Evolutionary conservation across 2,888 invertebrate species (phyloP).

Genomic region (Dryococelus australis): DNA sequence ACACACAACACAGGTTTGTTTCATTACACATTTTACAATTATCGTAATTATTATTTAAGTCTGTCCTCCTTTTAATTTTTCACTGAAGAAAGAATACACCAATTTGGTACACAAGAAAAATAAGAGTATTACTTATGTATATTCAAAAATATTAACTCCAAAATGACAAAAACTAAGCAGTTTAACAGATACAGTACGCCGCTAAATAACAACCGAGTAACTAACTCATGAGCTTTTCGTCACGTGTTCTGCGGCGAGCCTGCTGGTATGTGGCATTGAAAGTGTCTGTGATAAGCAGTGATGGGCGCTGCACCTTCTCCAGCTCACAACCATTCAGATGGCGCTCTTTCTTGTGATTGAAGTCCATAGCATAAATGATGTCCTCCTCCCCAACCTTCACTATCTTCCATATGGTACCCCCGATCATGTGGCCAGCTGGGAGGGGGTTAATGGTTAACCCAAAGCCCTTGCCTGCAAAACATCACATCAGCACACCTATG

Average conservation of each 20-base stretch:
- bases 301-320: constrained; percentile 89
- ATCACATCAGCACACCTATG: no score
- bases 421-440: constrained; percentile 97
- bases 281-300: constrained; percentile 93
- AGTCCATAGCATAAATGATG: constrained; percentile 97
- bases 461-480: constrained; percentile 82
- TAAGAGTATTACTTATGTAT: no score
- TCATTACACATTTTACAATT: no score
- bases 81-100: no score
- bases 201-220: not conserved
- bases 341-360: constrained; percentile 98
- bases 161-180: no score
- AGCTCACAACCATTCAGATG: constrained; percentile 96
- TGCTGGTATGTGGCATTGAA: constrained; percentile 95
- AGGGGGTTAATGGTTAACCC: constrained; percentile 94
- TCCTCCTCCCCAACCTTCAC: constrained; percentile 98
- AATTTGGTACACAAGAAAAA: no score
- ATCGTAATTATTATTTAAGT: no score
- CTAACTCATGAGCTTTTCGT: constrained; percentile 95
- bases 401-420: constrained; percentile 99
- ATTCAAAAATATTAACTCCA: no score
- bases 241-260: constrained; percentile 85
- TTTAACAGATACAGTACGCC: no score
- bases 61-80: no score
- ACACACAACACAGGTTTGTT: no score